phyloP scores from a whole-genome alignment of 1,140 invertebrate genomes.

The Nymphalis io region DNA sequence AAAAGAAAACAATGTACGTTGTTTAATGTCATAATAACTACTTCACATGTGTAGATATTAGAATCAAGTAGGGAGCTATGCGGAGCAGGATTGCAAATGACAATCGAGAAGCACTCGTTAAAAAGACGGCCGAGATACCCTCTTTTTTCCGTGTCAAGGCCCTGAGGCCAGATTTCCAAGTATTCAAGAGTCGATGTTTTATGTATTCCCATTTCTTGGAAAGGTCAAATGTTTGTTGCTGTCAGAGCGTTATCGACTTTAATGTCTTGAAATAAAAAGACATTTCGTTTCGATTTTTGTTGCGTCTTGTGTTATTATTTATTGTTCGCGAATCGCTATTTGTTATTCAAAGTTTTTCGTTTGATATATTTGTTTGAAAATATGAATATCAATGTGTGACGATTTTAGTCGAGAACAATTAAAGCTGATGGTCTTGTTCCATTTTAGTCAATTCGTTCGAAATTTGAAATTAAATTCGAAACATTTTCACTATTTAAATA shows the following conservation, averaged over 20 bases:
- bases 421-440: too few species aligned
- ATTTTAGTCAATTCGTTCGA: too few species aligned
- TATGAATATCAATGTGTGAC: background rate
- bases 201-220: slow-evolving; percentile 19
- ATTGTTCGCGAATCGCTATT: background rate
- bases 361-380: background rate
- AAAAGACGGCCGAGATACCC: background rate
- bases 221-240: slow-evolving; percentile 9
- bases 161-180: slow-evolving; percentile 14
- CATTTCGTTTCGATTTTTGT: background rate
- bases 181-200: slow-evolving; percentile 18
- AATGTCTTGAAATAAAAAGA: slow-evolving; percentile 5
- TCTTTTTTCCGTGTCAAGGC: slow-evolving; percentile 18
- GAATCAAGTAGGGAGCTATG: background rate
- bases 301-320: background rate
- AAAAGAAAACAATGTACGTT: too few species aligned
- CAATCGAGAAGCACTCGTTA: slow-evolving; percentile 7
- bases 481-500: background rate
- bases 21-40: background rate
- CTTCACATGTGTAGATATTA: background rate
- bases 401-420: too few species aligned
- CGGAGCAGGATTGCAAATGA: slow-evolving; percentile 4
- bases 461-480: background rate
- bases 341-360: background rate
- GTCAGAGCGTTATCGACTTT: slow-evolving; percentile 7